These are phyloP conservation scores for Andricus curvator DNA, from an alignment of 2,888 invertebrate genomes.

Conservation along the genomic window DNA sequence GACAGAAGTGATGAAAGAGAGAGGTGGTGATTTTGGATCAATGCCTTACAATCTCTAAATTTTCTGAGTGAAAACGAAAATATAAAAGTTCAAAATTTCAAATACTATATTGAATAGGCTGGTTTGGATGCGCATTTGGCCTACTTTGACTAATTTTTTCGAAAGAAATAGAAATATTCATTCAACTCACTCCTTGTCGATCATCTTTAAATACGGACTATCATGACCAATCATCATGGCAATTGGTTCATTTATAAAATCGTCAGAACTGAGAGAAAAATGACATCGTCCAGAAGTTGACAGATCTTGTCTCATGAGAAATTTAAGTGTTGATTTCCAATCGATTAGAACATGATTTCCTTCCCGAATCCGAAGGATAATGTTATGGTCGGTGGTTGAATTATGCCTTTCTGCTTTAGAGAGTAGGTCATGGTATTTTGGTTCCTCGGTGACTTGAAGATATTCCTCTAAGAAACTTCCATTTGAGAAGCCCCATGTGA, in stretches of 20 bases:
- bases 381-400: conserved; percentile 57
- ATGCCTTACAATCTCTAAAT: too few relatives aligned
- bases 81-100: too few relatives aligned
- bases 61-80: too few relatives aligned
- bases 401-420: conserved; percentile 79
- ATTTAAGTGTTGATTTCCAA: conserved; percentile 88
- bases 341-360: conserved; percentile 89
- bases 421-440: conserved; percentile 81
- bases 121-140: too few relatives aligned
- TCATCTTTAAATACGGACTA: conserved; percentile 87
- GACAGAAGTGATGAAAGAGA: too few relatives aligned
- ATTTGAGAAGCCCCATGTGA: conserved; percentile 88
- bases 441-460: conserved; percentile 82
- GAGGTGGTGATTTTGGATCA: too few relatives aligned
- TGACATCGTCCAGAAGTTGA: conserved; percentile 85
- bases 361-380: conserved; percentile 82
- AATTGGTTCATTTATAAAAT: conserved; percentile 89
- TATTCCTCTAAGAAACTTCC: conserved; percentile 88
- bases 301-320: conserved; percentile 81
- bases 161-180: neutral
- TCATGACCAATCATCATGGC: conserved; percentile 87
- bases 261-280: conserved; percentile 87
- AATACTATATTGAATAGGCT: too few relatives aligned
- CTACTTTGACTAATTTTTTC: too few relatives aligned
- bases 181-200: conserved; percentile 87